Evolutionary conservation across 1,140 invertebrate species (phyloP).

Genomic region (Halotydeus destructor): DNA sequence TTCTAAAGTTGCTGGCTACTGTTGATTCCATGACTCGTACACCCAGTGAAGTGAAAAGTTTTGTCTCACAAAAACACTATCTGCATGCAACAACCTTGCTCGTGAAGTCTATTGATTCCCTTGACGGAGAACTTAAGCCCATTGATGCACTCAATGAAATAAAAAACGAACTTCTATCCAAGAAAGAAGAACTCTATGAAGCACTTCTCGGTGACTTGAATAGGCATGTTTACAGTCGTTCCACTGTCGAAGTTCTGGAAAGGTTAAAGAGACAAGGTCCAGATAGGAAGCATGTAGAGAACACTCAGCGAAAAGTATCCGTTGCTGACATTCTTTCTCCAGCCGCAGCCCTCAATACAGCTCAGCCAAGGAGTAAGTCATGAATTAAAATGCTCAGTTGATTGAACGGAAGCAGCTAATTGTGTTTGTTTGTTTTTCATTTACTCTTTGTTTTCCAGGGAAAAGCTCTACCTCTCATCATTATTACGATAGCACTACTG

Average conservation of each 20-base stretch:
- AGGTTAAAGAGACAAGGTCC: conserved; percentile 21
- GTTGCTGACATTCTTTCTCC: conserved; percentile 9
- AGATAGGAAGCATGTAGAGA: conserved; percentile 17
- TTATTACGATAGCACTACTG: background rate
- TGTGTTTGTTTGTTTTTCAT: background rate
- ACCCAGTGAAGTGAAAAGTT: conserved; percentile 45
- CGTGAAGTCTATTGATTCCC: conserved; percentile 23
- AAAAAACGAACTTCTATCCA: conserved; percentile 40
- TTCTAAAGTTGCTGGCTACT: conserved; percentile 61
- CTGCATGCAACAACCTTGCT: conserved; percentile 62
- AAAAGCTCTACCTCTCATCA: background rate
- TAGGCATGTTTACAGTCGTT: conserved; percentile 39
- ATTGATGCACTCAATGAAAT: conserved; percentile 62
- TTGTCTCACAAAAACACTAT: conserved; percentile 52
- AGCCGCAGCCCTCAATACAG: background rate
- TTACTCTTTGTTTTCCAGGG: background rate
- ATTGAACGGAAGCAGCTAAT: background rate
- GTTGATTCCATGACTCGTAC: conserved; percentile 60
- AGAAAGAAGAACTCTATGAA: conserved; percentile 47
- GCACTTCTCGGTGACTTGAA: conserved; percentile 47
- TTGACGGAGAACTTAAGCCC: conserved; percentile 3
- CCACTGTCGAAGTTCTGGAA: conserved; percentile 21
- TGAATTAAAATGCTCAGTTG: background rate
- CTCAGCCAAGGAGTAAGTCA: background rate
- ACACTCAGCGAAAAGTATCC: conserved; percentile 19